These are phyloP conservation scores for Musca vetustissima DNA, from an alignment of 1,140 invertebrate species.

Conservation along the genomic window DNA sequence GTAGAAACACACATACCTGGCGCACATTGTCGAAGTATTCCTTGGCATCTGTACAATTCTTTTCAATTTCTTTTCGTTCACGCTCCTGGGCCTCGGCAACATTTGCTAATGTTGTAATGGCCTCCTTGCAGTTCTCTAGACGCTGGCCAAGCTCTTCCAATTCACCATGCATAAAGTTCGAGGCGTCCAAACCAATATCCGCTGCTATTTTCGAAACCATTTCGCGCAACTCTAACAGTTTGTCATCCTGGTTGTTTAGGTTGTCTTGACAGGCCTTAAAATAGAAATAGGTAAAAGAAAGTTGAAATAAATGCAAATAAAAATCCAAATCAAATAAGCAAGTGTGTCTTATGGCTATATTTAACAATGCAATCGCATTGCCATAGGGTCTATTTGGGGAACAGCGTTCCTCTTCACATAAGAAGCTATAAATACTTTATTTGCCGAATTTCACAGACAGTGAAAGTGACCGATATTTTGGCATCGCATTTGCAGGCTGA, in stretches of 20 bases:
- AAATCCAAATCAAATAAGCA: neutral
- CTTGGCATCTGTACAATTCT: conserved; percentile 63
- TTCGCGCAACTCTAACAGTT: conserved; percentile 70
- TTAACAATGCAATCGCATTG: neutral
- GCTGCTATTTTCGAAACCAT: conserved; percentile 75
- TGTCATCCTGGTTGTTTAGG: conserved; percentile 68
- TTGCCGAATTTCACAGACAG: neutral
- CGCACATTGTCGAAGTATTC: conserved; percentile 66
- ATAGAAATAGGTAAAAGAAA: conserved; percentile 10
- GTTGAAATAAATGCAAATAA: neutral
- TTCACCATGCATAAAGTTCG: conserved; percentile 71
- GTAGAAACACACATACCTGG: conserved; percentile 58
- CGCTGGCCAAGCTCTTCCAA: conserved; percentile 74
- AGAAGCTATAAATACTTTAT: too few species aligned
- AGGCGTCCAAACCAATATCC: conserved; percentile 71
- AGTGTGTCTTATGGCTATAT: neutral
- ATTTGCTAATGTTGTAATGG: conserved; percentile 71
- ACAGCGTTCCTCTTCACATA: too few species aligned
- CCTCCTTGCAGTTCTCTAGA: conserved; percentile 74
- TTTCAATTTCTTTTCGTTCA: conserved; percentile 59
- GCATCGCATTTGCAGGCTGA: neutral
- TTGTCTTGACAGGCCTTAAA: conserved; percentile 75
- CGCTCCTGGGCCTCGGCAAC: conserved; percentile 68
- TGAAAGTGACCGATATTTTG: conserved; percentile 5
- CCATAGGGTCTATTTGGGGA: neutral